phyloP scores from a whole-genome alignment of 1,140 invertebrate species.

The Drosophila seguyi region DNA sequence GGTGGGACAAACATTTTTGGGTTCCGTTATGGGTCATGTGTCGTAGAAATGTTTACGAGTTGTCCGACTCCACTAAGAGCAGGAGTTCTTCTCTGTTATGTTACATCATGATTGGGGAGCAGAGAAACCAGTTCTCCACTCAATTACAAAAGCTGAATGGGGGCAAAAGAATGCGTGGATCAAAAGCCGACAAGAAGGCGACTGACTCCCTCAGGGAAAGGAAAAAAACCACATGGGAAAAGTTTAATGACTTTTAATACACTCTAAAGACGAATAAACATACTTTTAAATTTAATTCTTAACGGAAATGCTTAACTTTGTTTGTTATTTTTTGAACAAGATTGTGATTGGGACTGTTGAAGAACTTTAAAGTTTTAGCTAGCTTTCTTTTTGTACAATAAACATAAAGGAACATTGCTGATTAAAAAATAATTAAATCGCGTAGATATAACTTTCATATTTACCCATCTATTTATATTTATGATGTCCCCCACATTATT shows the following conservation, averaged over 20 bases:
- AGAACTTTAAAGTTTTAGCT: too few relatives aligned
- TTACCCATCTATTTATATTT: constrained; percentile 3
- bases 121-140: constrained; percentile 43
- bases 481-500: neutral
- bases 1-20: constrained; percentile 25
- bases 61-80: constrained; percentile 6
- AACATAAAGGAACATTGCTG: too few relatives aligned
- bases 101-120: constrained; percentile 47
- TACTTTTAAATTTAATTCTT: neutral
- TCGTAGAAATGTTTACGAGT: constrained; percentile 44
- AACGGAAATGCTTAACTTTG: neutral
- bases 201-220: constrained; percentile 13
- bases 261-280: neutral
- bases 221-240: constrained; percentile 10
- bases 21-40: constrained; percentile 45
- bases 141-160: constrained; percentile 33
- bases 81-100: constrained; percentile 8
- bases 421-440: neutral
- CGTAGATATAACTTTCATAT: neutral
- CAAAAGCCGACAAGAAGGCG: constrained; percentile 18
- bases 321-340: neutral
- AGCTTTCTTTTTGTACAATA: too few relatives aligned
- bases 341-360: neutral
- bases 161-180: constrained; percentile 45
- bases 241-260: constrained; percentile 41